Evolutionary conservation across 2,113 vertebrate species (phyloP).

Genomic region (Cyanistes caeruleus): DNA sequence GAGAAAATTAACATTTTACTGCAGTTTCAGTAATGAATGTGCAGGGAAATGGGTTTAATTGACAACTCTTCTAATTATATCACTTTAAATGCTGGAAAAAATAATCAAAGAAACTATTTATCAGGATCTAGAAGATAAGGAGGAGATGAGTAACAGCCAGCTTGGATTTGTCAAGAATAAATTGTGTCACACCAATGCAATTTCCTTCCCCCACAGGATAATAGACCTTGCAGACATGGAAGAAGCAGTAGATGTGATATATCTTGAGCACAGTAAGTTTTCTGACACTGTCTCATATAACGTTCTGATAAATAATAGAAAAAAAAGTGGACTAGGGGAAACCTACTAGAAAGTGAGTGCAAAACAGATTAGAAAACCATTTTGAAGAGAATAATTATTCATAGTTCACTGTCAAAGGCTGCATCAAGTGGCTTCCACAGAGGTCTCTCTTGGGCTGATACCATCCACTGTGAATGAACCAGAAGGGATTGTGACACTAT

Average conservation of each 20-base stretch:
- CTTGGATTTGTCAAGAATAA: slow-evolving; percentile 14
- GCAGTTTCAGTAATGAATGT: not conserved
- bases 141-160: not conserved
- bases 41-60: not conserved
- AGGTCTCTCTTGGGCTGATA: not conserved
- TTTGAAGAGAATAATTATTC: not conserved
- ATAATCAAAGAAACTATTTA: slow-evolving; percentile 17
- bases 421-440: not conserved
- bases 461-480: not conserved
- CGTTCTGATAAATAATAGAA: slow-evolving; percentile 10
- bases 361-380: not conserved
- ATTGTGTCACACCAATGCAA: not conserved
- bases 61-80: not conserved
- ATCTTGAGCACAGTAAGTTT: not conserved
- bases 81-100: not conserved
- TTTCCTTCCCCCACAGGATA: not conserved
- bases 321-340: not conserved
- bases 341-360: not conserved
- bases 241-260: not conserved
- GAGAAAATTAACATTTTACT: not conserved
- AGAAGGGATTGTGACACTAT: not conserved
- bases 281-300: not conserved
- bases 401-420: not conserved
- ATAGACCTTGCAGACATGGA: not conserved
- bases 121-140: not conserved